phyloP scores from a whole-genome alignment of 2,113 vertebrate genomes.

The Chaenogobius annularis region DNA sequence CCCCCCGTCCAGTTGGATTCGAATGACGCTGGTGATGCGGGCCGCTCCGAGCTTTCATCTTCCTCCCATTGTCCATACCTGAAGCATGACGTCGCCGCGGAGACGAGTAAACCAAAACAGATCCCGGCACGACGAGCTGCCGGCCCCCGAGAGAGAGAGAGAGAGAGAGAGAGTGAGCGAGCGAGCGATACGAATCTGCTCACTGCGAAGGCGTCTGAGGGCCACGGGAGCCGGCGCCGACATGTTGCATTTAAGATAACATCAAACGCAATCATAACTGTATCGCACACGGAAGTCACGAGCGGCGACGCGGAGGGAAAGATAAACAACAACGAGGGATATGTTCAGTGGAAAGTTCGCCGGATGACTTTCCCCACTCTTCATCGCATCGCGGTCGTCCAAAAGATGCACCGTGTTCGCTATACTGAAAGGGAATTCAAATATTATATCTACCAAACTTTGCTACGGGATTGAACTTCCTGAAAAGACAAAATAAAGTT shows the following conservation, averaged over 20 bases:
- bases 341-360: no score
- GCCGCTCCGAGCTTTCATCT: slow-evolving; percentile 66
- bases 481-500: no score
- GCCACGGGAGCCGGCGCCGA: slow-evolving; percentile 27
- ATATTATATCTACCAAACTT: no score
- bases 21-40: slow-evolving; percentile 46
- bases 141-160: slow-evolving; percentile 16
- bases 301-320: neutral
- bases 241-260: slow-evolving; percentile 27
- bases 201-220: slow-evolving; percentile 39
- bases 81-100: slow-evolving; percentile 67
- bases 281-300: slow-evolving; percentile 27
- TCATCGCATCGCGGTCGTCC: no score
- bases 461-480: no score
- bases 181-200: slow-evolving; percentile 47
- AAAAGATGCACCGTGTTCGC: no score
- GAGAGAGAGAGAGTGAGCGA: no score
- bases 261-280: slow-evolving; percentile 30
- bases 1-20: neutral
- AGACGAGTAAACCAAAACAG: slow-evolving; percentile 71
- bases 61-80: slow-evolving; percentile 68
- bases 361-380: no score
- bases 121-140: slow-evolving; percentile 40
- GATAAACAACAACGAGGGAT: no score
- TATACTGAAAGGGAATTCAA: no score